These are phyloP conservation scores for Anguilla obscura DNA, from an alignment of 2,797 vertebrate species.

Conservation along the genomic window DNA sequence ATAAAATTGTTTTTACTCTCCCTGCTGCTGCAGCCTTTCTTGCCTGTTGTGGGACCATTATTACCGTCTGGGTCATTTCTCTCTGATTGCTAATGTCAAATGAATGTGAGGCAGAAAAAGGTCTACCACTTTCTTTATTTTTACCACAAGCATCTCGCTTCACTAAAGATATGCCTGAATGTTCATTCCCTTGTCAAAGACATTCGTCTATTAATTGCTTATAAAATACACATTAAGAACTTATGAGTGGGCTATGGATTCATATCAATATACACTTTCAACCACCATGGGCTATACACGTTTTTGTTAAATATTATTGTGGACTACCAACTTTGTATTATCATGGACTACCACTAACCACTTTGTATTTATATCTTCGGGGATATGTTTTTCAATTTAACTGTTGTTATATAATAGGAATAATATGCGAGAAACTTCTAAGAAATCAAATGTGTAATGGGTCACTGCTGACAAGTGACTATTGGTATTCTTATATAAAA, in stretches of 20 bases:
- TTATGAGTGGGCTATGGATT: constrained; percentile 15
- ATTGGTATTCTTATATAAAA: background rate
- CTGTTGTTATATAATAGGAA: background rate
- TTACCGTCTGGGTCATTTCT: constrained; percentile 16
- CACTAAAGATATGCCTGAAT: background rate
- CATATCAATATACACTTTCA: background rate
- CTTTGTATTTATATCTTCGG: background rate
- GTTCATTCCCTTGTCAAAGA: constrained; percentile 18
- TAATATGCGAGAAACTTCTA: background rate
- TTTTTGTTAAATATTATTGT: constrained; percentile 25
- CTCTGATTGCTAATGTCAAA: constrained; percentile 33
- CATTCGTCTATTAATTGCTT: constrained; percentile 18
- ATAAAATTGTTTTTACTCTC: constrained; percentile 40
- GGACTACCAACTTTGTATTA: background rate
- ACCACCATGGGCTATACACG: background rate
- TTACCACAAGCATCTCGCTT: background rate
- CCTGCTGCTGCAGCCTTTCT: constrained; percentile 3
- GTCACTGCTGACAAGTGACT: background rate
- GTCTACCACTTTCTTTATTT: background rate
- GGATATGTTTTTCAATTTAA: background rate
- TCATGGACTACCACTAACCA: background rate
- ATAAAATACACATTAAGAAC: constrained; percentile 22
- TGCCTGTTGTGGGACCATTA: constrained; percentile 18
- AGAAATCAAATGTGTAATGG: background rate
- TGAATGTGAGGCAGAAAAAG: constrained; percentile 3